These are phyloP conservation scores for Natrix natrix DNA, from an alignment of 2,797 vertebrate genomes.

Conservation along the genomic window DNA sequence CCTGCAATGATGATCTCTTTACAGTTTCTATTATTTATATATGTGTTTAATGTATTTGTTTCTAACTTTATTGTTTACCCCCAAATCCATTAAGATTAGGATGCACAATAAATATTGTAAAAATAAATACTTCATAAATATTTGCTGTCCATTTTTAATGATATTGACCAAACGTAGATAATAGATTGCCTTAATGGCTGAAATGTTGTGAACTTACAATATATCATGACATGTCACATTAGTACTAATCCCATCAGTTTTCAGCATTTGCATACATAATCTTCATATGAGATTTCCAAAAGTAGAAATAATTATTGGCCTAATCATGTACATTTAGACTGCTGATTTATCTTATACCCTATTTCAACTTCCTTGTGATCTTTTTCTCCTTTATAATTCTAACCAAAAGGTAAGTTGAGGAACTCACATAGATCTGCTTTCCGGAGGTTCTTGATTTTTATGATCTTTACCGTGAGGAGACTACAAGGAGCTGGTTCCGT, in stretches of 20 bases:
- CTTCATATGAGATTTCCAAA: neutral
- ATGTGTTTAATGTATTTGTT: neutral
- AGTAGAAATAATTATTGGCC: neutral
- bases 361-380: neutral
- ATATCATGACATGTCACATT: neutral
- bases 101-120: neutral
- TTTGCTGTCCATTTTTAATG: neutral
- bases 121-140: neutral
- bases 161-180: neutral
- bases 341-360: neutral
- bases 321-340: neutral
- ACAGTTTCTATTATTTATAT: neutral
- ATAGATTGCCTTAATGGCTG: neutral
- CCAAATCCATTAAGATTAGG: neutral
- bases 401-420: neutral
- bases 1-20: neutral
- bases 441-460: constrained; percentile 68
- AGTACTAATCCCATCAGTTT: neutral
- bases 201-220: neutral
- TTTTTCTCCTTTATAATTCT: neutral
- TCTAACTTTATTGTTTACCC: neutral
- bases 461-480: constrained; percentile 63
- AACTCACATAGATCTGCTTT: constrained; percentile 68
- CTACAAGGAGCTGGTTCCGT: constrained; percentile 61
- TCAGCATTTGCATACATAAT: neutral